These are phyloP conservation scores for Tiliacea aurago DNA, from an alignment of 2,888 invertebrate species.

Conservation along the genomic window DNA sequence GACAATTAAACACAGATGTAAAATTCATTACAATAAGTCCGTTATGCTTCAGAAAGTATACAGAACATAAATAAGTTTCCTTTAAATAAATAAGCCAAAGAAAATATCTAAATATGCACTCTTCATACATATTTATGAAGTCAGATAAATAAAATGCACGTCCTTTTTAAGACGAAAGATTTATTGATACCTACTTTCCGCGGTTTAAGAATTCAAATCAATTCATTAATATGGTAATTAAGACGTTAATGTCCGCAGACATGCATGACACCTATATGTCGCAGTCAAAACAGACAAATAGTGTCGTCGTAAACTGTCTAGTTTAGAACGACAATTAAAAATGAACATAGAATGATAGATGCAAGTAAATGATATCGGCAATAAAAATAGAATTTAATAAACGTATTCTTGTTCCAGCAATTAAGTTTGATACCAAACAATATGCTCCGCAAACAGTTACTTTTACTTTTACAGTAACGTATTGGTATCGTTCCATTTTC, in stretches of 20 bases:
- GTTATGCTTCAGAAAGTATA: conserved; percentile 36
- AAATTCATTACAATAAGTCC: conserved; percentile 37
- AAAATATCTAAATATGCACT: conserved; percentile 7
- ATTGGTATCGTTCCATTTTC: conserved; percentile 30
- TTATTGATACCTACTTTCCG: conserved; percentile 35
- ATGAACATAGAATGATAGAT: conserved; percentile 30
- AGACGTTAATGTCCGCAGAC: conserved; percentile 33
- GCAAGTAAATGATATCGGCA: conserved; percentile 10
- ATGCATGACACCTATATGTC: conserved; percentile 38
- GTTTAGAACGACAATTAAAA: conserved; percentile 22
- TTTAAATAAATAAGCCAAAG: conserved; percentile 28
- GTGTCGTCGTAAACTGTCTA: conserved; percentile 19
- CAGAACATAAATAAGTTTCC: conserved; percentile 4
- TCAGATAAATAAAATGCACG: background rate
- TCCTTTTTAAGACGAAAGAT: background rate
- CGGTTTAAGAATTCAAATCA: conserved; percentile 38
- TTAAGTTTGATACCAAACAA: conserved; percentile 35
- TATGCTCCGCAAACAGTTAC: conserved; percentile 21
- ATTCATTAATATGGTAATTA: conserved; percentile 17
- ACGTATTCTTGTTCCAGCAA: conserved; percentile 38
- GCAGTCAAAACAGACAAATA: conserved; percentile 42
- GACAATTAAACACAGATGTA: conserved; percentile 29
- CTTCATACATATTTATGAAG: background rate
- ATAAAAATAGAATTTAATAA: conserved; percentile 39
- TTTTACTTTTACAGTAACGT: conserved; percentile 43